Conservation (phyloP, 30 jellyfish, hydroid and myxozoan species). For the Clytia hemisphaerica region DNA sequence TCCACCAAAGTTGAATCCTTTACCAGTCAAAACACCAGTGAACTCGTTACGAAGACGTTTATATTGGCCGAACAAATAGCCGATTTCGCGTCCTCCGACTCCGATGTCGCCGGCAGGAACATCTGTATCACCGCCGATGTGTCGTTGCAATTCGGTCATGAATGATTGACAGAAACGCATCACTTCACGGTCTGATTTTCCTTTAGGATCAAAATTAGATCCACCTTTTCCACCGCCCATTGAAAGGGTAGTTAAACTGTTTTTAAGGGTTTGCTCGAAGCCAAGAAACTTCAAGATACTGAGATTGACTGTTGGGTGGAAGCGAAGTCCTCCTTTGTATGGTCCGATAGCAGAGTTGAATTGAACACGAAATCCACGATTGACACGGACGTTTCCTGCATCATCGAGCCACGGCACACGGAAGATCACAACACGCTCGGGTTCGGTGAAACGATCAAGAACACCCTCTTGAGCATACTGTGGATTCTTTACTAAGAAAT, state of each 20-base stretch:
- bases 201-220: slow-evolving; percentile 74
- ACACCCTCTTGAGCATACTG: slow-evolving; percentile 54
- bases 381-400: slow-evolving; percentile 61
- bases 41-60: slow-evolving; percentile 65
- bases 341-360: slow-evolving; percentile 93
- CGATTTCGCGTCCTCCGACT: slow-evolving; percentile 89
- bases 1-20: slow-evolving; percentile 86
- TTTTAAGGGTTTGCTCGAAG: slow-evolving; percentile 73
- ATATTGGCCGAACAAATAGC: slow-evolving; percentile 81
- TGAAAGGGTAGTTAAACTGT: slow-evolving; percentile 72
- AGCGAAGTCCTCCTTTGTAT: slow-evolving; percentile 84
- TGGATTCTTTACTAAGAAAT: slow-evolving; percentile 50
- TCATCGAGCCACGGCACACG: slow-evolving; percentile 92
- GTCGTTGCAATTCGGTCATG: slow-evolving; percentile 69
- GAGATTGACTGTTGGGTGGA: slow-evolving; percentile 79
- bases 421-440: slow-evolving; percentile 74
- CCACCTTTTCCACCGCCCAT: slow-evolving; percentile 99
- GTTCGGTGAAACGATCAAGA: slow-evolving; percentile 68
- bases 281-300: slow-evolving; percentile 80
- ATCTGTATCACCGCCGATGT: slow-evolving; percentile 77
- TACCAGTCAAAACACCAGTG: slow-evolving; percentile 84
- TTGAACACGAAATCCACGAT: slow-evolving; percentile 85
- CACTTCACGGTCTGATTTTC: slow-evolving; percentile 77
- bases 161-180: slow-evolving; percentile 91
- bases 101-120: slow-evolving; percentile 95